Base-by-base conservation (phyloP, 1,140 invertebrate genomes). In the Panonychus citri region DNA sequence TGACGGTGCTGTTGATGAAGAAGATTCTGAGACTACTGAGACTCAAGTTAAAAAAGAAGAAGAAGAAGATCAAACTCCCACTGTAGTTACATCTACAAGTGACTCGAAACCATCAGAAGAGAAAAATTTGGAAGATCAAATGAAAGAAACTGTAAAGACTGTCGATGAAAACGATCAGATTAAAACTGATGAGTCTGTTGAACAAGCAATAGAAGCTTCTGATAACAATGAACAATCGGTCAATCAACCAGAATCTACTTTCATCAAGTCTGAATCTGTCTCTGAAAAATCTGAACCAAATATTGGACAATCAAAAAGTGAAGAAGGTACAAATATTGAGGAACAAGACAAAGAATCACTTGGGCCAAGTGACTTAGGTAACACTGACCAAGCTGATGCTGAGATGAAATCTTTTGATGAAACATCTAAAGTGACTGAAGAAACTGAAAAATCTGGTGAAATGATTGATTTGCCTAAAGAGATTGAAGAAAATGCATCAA, bases 1-100 rank as follows among this genome's bases (percentile, higher is more conserved):
- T 24, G 59, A 62, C 40, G 61, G 61, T 19, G 54, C 61, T 2
- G 26, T 59, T 27, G 59, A 60, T 52, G 61, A 62, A 56, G 53
- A 51, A 42, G 43, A 46, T 10, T 8, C 13, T 46, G 21, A 13
- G 13, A 17, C 21, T 7, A 28, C 15, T 50, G 48, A 50, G 48
- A 13, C 13, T 40, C n/a, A 34, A 34, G 43, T 19, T 24, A 24
- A 46, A 15, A 24, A 46, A 19, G 15, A 46, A 19, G 43, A n/a
- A 10, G n/a, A 46, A 34, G 0, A 34, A 34, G 30, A 34, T 5
- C 5, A 34, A 34, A 7, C 30, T 7, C 30, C 30, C 5, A 5
- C 30, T 34, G n/a, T n/a, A n/a, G n/a, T n/a, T n/a, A n/a, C n/a
- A n/a, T n/a, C n/a, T n/a, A n/a, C 43, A 46, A 46, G 43, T n/a